Conservation (phyloP, 1,140 invertebrate genomes). For the Drosophila lowei region DNA sequence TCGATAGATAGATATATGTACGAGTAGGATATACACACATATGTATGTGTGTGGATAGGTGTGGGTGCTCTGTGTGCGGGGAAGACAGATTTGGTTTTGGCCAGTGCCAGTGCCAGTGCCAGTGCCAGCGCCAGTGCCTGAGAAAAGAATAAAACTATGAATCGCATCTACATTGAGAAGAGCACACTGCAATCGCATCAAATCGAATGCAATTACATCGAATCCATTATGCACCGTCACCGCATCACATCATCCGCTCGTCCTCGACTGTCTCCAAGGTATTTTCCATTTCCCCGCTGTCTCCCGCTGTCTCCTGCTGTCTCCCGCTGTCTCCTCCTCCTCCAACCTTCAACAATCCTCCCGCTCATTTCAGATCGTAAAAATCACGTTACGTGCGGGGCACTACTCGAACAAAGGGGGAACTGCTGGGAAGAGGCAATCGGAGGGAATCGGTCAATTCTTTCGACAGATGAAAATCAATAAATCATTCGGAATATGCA, state of each 20-base stretch:
- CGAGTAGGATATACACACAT: slow-evolving; percentile 13
- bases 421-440: too few species aligned
- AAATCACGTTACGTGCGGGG: slow-evolving; percentile 45
- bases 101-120: slow-evolving; percentile 19
- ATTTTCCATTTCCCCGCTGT: slow-evolving; percentile 7
- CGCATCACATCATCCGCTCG: slow-evolving; percentile 42
- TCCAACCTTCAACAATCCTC: neutral
- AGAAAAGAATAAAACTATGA: slow-evolving; percentile 46
- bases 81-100: slow-evolving; percentile 56
- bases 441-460: neutral
- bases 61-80: slow-evolving; percentile 1
- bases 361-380: slow-evolving; percentile 12
- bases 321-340: neutral
- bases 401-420: neutral
- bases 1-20: slow-evolving; percentile 8
- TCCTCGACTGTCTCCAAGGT: slow-evolving; percentile 48
- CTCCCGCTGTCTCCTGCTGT: neutral
- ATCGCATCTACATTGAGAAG: slow-evolving; percentile 53
- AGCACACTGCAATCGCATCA: slow-evolving; percentile 17
- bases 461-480: slow-evolving; percentile 58
- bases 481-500: slow-evolving; percentile 56
- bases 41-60: slow-evolving; percentile 12
- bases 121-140: slow-evolving; percentile 18
- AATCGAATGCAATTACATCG: slow-evolving; percentile 52
- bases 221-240: slow-evolving; percentile 46